Evolutionary conservation across 2,797 vertebrate genomes (phyloP), one percentile per base, ranked within the genome.

Genomic region (Hydrocynus forskahlii): DNA sequence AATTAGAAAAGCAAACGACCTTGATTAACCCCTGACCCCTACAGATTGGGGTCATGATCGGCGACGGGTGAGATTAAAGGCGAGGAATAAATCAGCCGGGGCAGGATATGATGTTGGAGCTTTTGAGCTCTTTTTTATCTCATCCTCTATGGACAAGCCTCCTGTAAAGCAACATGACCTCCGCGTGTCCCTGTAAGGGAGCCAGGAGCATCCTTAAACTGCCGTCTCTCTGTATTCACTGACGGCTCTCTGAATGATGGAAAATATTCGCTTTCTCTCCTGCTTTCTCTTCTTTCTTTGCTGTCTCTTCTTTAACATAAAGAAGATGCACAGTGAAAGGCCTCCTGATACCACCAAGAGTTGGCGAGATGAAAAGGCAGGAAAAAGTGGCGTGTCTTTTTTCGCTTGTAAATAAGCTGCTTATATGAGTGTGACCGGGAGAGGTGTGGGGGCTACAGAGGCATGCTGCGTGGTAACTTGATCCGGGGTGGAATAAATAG

Each of bases 1-100:
- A 89, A 89, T 89, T 89, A 89, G 77, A 84, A 82, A 82, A 85
- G 84, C 79, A 84, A 87, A 81, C 76, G 87, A 85, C 88, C 88
- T 78, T 71, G 83, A 87, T 89, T 89, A 89, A 86, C 88, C 88
- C 70, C 77, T 63, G 57, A 73, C 79, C 81, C 76, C 1, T 43
- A 71, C 75, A 83, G 81, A 87, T 88, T 89, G 85, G 78, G 85
- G 85, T 87, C 83, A 52, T 70, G 74, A 52, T 45, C 72, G 74
- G 79, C 38, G 75, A 57, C 54, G 45, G 77, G 67, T 12, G 59
- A 68, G 84, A 88, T 87, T 83, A 86, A 87, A 87, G 81, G 68
- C 64, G 16, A 1, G 12, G 79, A 83, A 80, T 79, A 80, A 85
- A 81, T 78, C 54, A n/a, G 57, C 19, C 14, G 2, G 45, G 0